Base-by-base conservation (phyloP, 2,888 invertebrate genomes). In the Ametastegia equiseti region DNA sequence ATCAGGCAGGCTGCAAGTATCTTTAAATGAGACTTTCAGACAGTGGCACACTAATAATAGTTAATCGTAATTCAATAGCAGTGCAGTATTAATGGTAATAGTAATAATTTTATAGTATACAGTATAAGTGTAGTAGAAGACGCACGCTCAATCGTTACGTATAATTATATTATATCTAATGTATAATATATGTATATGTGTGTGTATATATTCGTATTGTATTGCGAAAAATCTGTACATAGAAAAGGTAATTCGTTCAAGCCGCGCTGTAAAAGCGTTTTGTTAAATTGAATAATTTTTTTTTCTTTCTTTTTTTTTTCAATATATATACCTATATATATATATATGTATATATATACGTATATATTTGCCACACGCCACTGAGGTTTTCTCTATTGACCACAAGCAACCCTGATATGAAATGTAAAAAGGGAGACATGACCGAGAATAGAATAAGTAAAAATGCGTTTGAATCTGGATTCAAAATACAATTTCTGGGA, bases 61-160 rank as follows among this genome's bases (percentile, higher is more conserved):
- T 15, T 75, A 50, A 75, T 75, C 75, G 54, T 75, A 60, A 78
- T 78, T 60, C 60, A 78, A 78, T 60, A 78, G 39, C 75, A 54
- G 75, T 75, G 75, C 75, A 75, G 39, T 69, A 69, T 13, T 67
- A 67, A 13, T 67, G 39, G 47, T 71, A 47, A 15, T 47, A 47
- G 11, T 47, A 7, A 4, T 75, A 0, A 19, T 54, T 6, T 5
- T 71, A 71, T 75, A 75, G 75, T 19, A 50, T 27, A 13, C 36
- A 36, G 50, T 54, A 54, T 9, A 54, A n/a, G 30, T 50, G 50
- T 75, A 75, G 11, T n/a, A 75, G 50, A 71, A 30, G 39, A 71
- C 42, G 71, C 71, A 45, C 71, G 71, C 45, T 15, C 71, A 42
- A 71, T 45, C 45, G 45, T 71, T 47, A 71, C 71, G 71, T 47